Conservation (phyloP, 1,140 invertebrate genomes). For the Proales similis region DNA sequence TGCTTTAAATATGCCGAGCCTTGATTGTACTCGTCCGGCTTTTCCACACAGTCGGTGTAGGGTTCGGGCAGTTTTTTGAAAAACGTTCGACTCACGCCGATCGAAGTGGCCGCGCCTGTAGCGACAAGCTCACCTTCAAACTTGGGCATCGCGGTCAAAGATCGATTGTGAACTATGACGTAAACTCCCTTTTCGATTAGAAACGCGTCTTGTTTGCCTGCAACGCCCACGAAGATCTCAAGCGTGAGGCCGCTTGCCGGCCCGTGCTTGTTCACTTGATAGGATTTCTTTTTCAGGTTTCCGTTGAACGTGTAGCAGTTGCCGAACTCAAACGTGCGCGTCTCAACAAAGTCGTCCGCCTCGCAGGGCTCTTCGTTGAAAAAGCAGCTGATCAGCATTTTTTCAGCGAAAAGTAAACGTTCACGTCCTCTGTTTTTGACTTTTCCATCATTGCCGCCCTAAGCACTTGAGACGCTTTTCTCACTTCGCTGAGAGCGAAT, state of each 20-base stretch:
- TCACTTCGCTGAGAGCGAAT: constrained; percentile 1
- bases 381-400: constrained; percentile 8
- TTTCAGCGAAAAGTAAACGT: too few species aligned
- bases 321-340: constrained; percentile 1
- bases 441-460: background rate
- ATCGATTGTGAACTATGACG: constrained; percentile 8
- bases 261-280: constrained; percentile 13
- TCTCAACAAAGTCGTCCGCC: background rate
- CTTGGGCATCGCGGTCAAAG: background rate
- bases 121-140: background rate
- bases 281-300: background rate
- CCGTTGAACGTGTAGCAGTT: constrained; percentile 22
- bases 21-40: too few species aligned
- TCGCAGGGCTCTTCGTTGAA: constrained; percentile 12
- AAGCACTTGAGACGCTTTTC: background rate
- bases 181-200: background rate
- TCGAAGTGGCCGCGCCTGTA: background rate
- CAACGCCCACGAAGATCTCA: background rate
- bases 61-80: background rate
- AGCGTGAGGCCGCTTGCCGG: constrained; percentile 5
- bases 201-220: constrained; percentile 24
- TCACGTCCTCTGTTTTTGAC: background rate
- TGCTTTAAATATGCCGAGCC: too few species aligned
- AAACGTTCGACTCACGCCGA: background rate
- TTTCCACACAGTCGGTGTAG: constrained; percentile 1